phyloP scores from a whole-genome alignment of 2,797 vertebrate species.

The Delichon dasypus region DNA sequence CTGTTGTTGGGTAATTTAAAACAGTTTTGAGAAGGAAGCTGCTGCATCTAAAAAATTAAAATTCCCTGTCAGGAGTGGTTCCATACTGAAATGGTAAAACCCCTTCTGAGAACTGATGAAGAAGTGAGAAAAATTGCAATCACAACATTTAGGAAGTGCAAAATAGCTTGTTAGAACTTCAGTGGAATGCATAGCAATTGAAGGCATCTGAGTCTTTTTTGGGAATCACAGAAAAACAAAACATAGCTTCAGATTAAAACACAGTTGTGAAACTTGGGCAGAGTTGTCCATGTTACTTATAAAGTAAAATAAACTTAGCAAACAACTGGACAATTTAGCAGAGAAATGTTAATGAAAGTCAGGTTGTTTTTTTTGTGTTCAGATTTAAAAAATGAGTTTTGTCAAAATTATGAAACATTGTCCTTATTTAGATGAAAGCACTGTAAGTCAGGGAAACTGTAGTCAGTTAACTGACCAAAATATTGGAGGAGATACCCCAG shows the following conservation, averaged over 20 bases:
- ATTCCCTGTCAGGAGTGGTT: conserved; percentile 38
- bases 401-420: neutral
- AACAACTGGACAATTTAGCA: neutral
- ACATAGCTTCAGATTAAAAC: neutral
- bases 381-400: neutral
- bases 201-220: conserved; percentile 4
- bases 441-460: no score
- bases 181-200: neutral
- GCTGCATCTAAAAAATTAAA: conserved; percentile 34
- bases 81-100: conserved; percentile 44
- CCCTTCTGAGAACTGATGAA: conserved; percentile 35
- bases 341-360: neutral
- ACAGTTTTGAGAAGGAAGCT: neutral
- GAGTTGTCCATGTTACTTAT: neutral
- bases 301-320: neutral
- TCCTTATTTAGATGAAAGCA: neutral
- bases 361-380: neutral
- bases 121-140: conserved; percentile 67
- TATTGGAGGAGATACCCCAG: fast-evolving
- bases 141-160: conserved; percentile 65
- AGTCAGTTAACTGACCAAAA: neutral
- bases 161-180: conserved; percentile 57
- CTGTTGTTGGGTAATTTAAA: neutral
- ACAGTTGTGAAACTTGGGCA: neutral
- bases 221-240: neutral